Base-by-base conservation (phyloP, 2,113 vertebrate species). In the Pyrgilauda ruficollis region DNA sequence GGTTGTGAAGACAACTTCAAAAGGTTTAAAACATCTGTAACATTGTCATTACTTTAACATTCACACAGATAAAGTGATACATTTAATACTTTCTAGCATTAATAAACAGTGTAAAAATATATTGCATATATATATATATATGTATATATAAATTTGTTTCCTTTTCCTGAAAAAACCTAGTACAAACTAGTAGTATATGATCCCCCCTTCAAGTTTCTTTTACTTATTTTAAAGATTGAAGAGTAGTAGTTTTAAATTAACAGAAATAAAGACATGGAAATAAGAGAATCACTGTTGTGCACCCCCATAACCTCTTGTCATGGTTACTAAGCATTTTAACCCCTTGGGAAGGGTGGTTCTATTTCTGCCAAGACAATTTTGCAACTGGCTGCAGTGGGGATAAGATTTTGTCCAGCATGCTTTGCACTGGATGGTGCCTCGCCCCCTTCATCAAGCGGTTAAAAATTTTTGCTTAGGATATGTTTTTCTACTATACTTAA, bases 61-160 rank as follows among this genome's bases (percentile, higher is more conserved):
- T 93, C 94, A 94, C 95, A 84, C 93, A 58, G 95, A 97, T 96
- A 96, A 97, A 97, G 96, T 96, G 95, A 97, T 86, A 93, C 61
- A 85, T 95, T 96, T 95, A 78, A 95, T 90, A 89, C 95, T 95
- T 96, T 90, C 91, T 95, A 89, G 95, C 93, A 94, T 97, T 97
- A 97, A 96, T 96, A 97, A 96, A 97, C 95, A 96, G 97, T 98
- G 98, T 97, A 98, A 98, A 98, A 98, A 98, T 98, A 98, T 95
- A 98, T 96, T 84, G 84, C 97, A 95, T 95, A 96, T 97, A 87
- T 94, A 89, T 96, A 86, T 82, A 82, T 73, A 94, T 93, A 47
- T 55, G 41, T 41, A 97, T 93, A 97, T 93, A 97, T 93, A 97
- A 96, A 97, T 96, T 94, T 97, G 88, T 96, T 97, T 97, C 95